Conservation (phyloP, 2,113 vertebrate genomes). For the Mesoclemmys tuberculata region DNA sequence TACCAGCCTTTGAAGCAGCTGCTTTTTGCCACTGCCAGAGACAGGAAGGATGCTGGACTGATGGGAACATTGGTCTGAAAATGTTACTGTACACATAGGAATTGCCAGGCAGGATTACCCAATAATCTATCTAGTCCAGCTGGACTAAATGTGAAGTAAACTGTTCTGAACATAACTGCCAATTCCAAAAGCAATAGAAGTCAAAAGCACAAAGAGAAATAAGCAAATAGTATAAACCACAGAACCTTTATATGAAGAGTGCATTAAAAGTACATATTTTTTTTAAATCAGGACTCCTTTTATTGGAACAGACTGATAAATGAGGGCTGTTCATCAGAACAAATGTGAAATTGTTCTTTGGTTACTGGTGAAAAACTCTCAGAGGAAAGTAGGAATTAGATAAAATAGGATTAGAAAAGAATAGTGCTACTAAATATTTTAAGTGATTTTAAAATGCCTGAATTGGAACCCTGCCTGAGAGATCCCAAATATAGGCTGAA, state of each 20-base stretch:
- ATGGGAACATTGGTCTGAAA: not conserved
- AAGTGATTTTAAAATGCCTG: not conserved
- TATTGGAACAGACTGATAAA: not conserved
- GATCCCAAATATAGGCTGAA: not conserved
- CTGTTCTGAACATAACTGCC: not conserved
- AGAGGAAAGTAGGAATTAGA: not conserved
- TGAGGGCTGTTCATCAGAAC: not conserved
- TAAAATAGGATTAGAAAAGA: not conserved
- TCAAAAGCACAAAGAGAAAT: not conserved
- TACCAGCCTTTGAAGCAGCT: not conserved
- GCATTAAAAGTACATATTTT: not conserved
- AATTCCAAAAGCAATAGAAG: not conserved
- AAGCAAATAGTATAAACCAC: not conserved
- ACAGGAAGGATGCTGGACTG: not conserved
- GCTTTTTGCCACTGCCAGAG: not conserved
- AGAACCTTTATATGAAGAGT: not conserved
- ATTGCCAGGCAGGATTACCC: not conserved
- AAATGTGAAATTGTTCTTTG: not conserved
- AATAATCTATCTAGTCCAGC: not conserved
- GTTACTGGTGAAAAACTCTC: not conserved
- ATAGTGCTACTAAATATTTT: not conserved
- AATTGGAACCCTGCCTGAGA: not conserved
- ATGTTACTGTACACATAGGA: not conserved
- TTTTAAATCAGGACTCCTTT: not conserved
- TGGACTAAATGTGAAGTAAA: not conserved